phyloP scores from a whole-genome alignment of 2,797 vertebrate genomes.

The Rhincodon typus region DNA sequence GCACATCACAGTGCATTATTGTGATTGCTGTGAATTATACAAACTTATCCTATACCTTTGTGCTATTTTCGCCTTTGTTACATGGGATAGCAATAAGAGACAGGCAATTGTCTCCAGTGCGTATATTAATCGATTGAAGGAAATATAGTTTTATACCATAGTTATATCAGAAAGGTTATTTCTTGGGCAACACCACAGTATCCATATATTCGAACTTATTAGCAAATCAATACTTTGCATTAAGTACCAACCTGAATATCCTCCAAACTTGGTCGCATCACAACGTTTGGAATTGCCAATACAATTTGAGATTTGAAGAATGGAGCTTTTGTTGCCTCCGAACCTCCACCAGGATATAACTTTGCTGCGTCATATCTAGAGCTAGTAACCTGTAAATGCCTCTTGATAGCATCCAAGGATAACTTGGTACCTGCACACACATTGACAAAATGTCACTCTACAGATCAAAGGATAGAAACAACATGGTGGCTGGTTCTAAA shows the following conservation, averaged over 20 bases:
- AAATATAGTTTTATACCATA: not conserved
- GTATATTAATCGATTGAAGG: not conserved
- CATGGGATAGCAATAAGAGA: not conserved
- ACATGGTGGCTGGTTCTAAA: not conserved
- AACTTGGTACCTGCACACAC: constrained; percentile 57
- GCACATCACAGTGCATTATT: not conserved
- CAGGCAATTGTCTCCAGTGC: not conserved
- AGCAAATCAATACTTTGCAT: not conserved
- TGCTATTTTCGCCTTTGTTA: not conserved
- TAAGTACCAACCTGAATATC: constrained; percentile 64
- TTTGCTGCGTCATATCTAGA: constrained; percentile 48
- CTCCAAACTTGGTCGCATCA: constrained; percentile 66
- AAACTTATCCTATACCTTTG: not conserved
- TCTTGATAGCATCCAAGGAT: constrained; percentile 64
- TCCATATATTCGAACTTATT: not conserved
- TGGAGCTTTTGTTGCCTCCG: constrained; percentile 45
- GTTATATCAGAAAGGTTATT: not conserved
- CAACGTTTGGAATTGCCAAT: constrained; percentile 66
- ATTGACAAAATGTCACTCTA: not conserved
- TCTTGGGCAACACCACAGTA: not conserved
- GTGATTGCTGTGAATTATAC: not conserved
- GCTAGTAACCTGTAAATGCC: constrained; percentile 52
- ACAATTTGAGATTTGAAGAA: constrained; percentile 64
- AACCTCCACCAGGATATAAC: not conserved
- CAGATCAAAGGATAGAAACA: constrained; percentile 10